Evolutionary conservation across 2,888 invertebrate genomes (phyloP), one percentile per base, ranked within the genome.

Genomic region (Diarsia rubi): DNA sequence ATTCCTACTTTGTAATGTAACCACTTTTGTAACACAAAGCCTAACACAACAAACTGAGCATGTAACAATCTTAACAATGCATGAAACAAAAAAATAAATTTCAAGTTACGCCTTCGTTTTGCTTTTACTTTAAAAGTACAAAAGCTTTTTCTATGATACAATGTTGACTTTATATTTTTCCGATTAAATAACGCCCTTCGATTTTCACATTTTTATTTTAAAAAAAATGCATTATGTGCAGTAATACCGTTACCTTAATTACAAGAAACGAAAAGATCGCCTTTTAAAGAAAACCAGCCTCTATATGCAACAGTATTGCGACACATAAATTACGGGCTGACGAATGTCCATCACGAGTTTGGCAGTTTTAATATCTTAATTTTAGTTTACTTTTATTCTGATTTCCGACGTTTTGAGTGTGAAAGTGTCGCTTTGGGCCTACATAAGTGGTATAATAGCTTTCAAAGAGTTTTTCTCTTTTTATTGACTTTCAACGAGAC

Each of bases 261-360:
- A 90, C 84, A 75, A 81, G 85, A 90, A 90, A 89, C 86, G 79
- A 87, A 91, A 89, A 88, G 87, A 89, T 90, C 84, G 81, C 93
- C 92, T 91, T 94, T 90, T 92, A 83, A 77, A 91, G 87, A 88
- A 88, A 87, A 88, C 80, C 82, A 77, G 86, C 79, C 81, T 42
- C 14, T 80, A 84, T 83, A 80, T 63, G 81, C 86, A 82, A 80
- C 70, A 83, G 81, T 59, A 88, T 91, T 90, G 83, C 85, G 67
- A 82, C 80, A 82, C 62, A 76, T 90, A 90, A 91, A 91, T 92
- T 91, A 90, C 73, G 75, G 80, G 68, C 85, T 91, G 90, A 86
- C 90, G 88, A 84, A 81, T 79, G 88, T 89, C 88, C 90, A 85
- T 88, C 89, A 88, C 76, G 64, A 70, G 68, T 86, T 80, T 85